These are phyloP conservation scores for Atrina japonica DNA, from an alignment of 2,888 invertebrate species.

Conservation along the genomic window DNA sequence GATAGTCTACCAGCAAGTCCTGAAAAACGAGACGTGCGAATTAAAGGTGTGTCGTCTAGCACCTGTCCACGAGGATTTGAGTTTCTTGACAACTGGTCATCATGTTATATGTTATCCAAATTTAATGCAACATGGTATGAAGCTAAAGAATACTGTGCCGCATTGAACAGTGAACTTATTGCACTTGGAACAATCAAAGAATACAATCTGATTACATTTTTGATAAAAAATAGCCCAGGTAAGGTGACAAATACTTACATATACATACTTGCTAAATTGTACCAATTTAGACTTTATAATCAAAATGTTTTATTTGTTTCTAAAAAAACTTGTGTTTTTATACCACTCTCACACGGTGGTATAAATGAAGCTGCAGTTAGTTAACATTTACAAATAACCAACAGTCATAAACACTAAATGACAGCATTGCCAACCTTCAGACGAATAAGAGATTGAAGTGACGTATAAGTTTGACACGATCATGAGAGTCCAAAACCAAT, in stretches of 20 bases:
- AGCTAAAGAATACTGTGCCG: slow-evolving; percentile 72
- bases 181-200: slow-evolving; percentile 69
- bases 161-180: slow-evolving; percentile 70
- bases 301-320: no score
- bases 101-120: slow-evolving; percentile 71
- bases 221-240: slow-evolving; percentile 72
- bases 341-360: no score
- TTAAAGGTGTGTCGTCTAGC: no score
- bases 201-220: slow-evolving; percentile 69
- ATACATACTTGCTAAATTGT: neutral
- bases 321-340: no score
- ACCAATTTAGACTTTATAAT: no score
- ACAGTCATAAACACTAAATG: no score
- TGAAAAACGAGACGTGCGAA: slow-evolving; percentile 9
- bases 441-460: no score
- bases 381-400: no score
- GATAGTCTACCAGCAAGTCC: slow-evolving; percentile 18
- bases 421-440: no score
- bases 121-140: slow-evolving; percentile 75
- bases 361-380: no score
- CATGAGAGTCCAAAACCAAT: no score
- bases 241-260: slow-evolving; percentile 24
- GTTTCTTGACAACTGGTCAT: slow-evolving; percentile 63
- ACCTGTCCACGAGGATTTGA: slow-evolving; percentile 69
- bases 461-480: no score